Base-by-base conservation (phyloP, 2,113 vertebrate genomes). In the Boleophthalmus pectinirostris region DNA sequence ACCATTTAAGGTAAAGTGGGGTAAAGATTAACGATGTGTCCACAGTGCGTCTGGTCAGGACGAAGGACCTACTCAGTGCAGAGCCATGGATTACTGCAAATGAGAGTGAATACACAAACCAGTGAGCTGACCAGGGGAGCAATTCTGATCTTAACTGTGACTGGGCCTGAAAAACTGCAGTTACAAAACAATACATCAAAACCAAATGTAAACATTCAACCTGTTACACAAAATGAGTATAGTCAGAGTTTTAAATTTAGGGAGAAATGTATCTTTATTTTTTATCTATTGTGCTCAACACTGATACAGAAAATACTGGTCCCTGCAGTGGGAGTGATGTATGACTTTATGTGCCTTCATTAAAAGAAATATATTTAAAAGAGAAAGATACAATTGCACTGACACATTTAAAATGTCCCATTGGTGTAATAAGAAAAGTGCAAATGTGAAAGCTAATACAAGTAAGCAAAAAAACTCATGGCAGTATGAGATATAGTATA, bases 71-170 rank as follows among this genome's bases (percentile, higher is more conserved):
- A 99, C 93, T 99, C 97, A 94, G 96, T 98, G 96, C 97, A 98
- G 94, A 98, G 96, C 97, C 97, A 98, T 89, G 95, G 95, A 87
- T 97, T 98, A 96, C 97, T 99, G 97, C 92, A 96, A 98, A 96
- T 96, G 92, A 98, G 98, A 95, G 94, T 92, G 93, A 90, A 85
- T 90, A 87, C 87, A 94, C 85, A 93, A 64, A 87, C 82, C 81
- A 89, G 76, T 94, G 87, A 94, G 90, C 82, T 24, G 67, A 70
- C 53, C 73, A 49, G 23, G 60, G 68, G 43, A 73, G 81, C 0
- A 33, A 67, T 69, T 82, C 64, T 69, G 76, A 45, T 70, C 16
- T 15, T 57, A 16, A 63, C 63, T 45, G 23, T 43, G 38, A 18
- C 63, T 43, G 74, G 57, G 2, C 12, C 2, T n/a, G 43, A 43